These are phyloP conservation scores for Tortrix viridana DNA, from an alignment of 2,888 invertebrate genomes.

Conservation along the genomic window DNA sequence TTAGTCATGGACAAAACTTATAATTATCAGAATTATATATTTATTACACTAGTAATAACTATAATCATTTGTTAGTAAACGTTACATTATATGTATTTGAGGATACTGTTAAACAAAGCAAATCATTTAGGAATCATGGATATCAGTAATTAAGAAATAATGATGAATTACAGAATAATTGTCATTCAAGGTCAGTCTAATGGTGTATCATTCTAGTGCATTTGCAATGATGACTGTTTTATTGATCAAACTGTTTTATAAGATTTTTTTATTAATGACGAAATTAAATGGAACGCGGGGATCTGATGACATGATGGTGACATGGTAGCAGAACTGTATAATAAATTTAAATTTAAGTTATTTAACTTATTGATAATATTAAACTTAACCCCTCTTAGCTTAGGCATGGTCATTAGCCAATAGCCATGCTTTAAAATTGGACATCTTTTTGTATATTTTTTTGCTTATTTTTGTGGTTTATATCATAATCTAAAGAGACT, in stretches of 20 bases:
- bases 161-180: conserved; percentile 45
- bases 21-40: neutral
- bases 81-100: conserved; percentile 9
- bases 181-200: conserved; percentile 41
- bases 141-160: conserved; percentile 36
- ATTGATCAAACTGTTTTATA: conserved; percentile 14
- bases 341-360: no score
- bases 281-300: no score
- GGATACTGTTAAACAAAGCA: conserved; percentile 4
- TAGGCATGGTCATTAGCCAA: no score
- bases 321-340: no score
- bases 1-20: no score
- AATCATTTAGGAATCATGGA: conserved; percentile 8
- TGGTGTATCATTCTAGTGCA: conserved; percentile 26
- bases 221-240: conserved; percentile 16
- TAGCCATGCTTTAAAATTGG: no score
- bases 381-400: no score
- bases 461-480: no score
- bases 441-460: no score
- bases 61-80: conserved; percentile 17
- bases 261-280: neutral
- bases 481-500: no score
- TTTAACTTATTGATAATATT: no score
- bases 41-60: conserved; percentile 5
- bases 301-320: no score